Conservation (phyloP, 2,113 vertebrate species). For the Nerophis lumbriciformis region DNA sequence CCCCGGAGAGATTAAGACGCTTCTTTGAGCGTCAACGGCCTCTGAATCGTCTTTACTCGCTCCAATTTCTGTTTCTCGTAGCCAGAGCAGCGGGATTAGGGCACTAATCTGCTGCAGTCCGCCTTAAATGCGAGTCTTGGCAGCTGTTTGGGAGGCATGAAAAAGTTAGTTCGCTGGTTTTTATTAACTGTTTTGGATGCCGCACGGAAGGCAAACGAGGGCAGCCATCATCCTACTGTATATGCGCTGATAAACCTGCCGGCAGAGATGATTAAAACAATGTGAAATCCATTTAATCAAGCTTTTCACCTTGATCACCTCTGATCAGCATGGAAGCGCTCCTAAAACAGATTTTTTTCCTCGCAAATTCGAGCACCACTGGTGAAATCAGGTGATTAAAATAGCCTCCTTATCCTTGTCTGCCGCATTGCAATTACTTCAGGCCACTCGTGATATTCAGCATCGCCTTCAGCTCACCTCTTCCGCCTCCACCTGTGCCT, state of each 20-base stretch:
- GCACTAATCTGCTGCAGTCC: slow-evolving; percentile 27
- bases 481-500: slow-evolving; percentile 32
- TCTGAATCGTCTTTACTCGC: slow-evolving; percentile 3
- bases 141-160: slow-evolving; percentile 8
- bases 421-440: slow-evolving; percentile 53
- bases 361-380: too few species aligned
- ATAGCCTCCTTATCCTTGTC: slow-evolving; percentile 1
- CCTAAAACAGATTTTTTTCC: too few species aligned
- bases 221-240: not conserved
- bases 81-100: slow-evolving; percentile 36
- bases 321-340: not conserved
- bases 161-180: slow-evolving; percentile 4
- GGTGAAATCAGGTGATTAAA: not conserved
- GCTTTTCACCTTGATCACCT: not conserved
- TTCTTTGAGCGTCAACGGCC: slow-evolving; percentile 13
- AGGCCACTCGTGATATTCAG: slow-evolving; percentile 49
- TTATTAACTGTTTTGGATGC: slow-evolving; percentile 26
- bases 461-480: slow-evolving; percentile 31
- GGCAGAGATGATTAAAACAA: slow-evolving; percentile 11
- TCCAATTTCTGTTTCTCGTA: slow-evolving; percentile 15
- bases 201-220: slow-evolving; percentile 41
- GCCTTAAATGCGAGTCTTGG: slow-evolving; percentile 14
- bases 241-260: not conserved
- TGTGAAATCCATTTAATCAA: slow-evolving; percentile 14
- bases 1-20: slow-evolving; percentile 39